phyloP scores from a whole-genome alignment of 2,113 vertebrate species.

The Labeo catla region DNA sequence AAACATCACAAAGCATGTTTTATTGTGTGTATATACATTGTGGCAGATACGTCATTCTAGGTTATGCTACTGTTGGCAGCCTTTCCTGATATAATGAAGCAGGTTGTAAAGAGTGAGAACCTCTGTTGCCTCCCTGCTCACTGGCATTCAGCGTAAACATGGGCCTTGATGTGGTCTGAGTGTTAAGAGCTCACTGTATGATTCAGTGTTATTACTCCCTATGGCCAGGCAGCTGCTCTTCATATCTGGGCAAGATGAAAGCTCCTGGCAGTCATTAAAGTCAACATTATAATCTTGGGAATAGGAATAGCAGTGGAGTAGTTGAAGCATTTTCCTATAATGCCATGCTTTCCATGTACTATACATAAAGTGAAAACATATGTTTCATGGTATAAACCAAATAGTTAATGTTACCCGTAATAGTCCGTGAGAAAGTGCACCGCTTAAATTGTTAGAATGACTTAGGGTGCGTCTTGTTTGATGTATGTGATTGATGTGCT shows the following conservation, averaged over 20 bases:
- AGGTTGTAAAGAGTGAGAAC: constrained; percentile 44
- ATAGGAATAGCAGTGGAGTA: constrained; percentile 54
- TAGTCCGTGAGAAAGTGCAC: neutral
- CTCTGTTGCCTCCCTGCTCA: neutral
- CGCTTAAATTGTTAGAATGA: neutral
- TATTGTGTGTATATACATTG: constrained; percentile 45
- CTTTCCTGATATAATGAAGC: constrained; percentile 41
- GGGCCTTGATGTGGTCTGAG: constrained; percentile 60
- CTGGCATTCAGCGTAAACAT: constrained; percentile 47
- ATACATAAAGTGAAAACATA: constrained; percentile 50
- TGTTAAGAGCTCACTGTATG: constrained; percentile 52
- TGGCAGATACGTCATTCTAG: constrained; percentile 29
- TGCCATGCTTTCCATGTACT: constrained; percentile 27
- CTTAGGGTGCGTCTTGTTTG: neutral
- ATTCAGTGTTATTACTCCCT: constrained; percentile 55
- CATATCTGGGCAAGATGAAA: constrained; percentile 70
- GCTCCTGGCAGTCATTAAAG: constrained; percentile 66
- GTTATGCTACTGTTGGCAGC: constrained; percentile 39
- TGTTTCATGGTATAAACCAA: constrained; percentile 51
- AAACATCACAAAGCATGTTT: constrained; percentile 13
- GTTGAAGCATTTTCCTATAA: constrained; percentile 3
- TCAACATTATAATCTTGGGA: constrained; percentile 69
- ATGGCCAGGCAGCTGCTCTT: constrained; percentile 72
- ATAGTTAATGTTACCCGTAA: constrained; percentile 18
- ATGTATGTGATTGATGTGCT: constrained; percentile 5